A percentile compares a stretch with the other conserved stretches of the same genome.
Conservation (phyloP, 2,797 vertebrate species). For the Mergus octosetaceus region DNA sequence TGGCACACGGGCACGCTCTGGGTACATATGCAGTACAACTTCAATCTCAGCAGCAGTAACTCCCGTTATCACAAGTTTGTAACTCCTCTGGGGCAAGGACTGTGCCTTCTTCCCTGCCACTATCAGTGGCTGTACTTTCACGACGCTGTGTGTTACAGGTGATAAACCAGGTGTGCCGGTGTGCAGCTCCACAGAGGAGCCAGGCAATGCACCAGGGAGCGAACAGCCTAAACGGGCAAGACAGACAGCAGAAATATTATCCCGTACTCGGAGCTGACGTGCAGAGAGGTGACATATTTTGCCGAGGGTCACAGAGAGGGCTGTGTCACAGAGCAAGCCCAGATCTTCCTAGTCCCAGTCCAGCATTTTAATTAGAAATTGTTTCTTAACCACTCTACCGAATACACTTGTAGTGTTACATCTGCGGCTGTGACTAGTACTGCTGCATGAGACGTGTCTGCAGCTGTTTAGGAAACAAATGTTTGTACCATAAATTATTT, state of each 20-base stretch:
- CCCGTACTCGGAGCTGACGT: background rate
- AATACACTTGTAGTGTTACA: background rate
- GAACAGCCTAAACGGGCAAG: constrained; percentile 28
- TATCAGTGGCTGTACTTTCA: background rate
- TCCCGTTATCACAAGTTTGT: background rate
- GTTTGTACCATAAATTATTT: background rate
- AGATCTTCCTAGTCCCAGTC: background rate
- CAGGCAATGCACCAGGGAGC: constrained; percentile 2
- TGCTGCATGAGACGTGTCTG: constrained; percentile 2
- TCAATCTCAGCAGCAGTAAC: background rate
- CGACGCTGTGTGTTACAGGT: background rate
- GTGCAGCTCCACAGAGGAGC: background rate
- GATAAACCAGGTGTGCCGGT: constrained; percentile 13
- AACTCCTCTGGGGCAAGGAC: background rate
- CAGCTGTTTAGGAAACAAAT: constrained; percentile 20
- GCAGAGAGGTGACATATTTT: constrained; percentile 37
- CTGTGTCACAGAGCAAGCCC: constrained; percentile 30
- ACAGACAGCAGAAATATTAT: constrained; percentile 61
- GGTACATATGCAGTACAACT: background rate
- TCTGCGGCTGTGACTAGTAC: background rate
- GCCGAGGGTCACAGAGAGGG: constrained; percentile 41
- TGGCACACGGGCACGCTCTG: background rate
- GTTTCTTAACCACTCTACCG: background rate
- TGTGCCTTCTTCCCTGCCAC: background rate
- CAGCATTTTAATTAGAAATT: background rate